Conservation (phyloP, 2,888 invertebrate genomes). For the Hyalella azteca region DNA sequence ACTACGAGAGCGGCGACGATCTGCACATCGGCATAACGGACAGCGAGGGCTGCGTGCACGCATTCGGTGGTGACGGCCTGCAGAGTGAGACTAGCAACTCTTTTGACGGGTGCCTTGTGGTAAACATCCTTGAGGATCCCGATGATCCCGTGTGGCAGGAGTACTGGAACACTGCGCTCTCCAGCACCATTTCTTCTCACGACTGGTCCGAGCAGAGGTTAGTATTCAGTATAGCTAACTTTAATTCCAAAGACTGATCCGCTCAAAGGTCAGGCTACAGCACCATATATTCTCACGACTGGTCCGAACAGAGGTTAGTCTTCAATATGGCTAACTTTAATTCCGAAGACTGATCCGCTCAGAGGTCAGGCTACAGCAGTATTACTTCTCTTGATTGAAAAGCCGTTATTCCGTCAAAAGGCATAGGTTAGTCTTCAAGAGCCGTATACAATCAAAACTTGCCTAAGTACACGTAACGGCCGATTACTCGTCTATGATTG, state of each 20-base stretch:
- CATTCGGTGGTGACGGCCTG: conserved; percentile 83
- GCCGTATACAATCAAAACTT: too few relatives aligned
- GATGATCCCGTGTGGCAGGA: conserved; percentile 66
- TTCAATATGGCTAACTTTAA: too few relatives aligned
- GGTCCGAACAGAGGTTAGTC: conserved; percentile 25
- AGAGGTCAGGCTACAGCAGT: too few relatives aligned
- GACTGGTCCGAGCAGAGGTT: conserved; percentile 29
- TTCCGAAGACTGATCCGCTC: too few relatives aligned
- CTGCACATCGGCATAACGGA: conserved; percentile 90
- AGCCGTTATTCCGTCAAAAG: too few relatives aligned
- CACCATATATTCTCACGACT: conserved; percentile 26
- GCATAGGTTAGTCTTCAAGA: too few relatives aligned
- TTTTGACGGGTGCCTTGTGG: conserved; percentile 44
- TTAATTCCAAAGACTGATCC: too few relatives aligned
- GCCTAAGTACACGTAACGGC: too few relatives aligned
- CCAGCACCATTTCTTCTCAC: conserved; percentile 38
- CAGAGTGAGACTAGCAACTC: conserved; percentile 60
- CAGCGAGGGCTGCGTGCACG: conserved; percentile 78
- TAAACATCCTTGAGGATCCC: conserved; percentile 21
- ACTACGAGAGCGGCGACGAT: conserved; percentile 81
- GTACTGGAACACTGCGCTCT: conserved; percentile 73
- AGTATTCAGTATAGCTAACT: too few relatives aligned
- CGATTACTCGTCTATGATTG: too few relatives aligned
- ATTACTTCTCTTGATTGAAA: too few relatives aligned
- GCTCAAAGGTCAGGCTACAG: too few relatives aligned